These are phyloP conservation scores for Noctilio leporinus DNA, from an alignment of 2,113 vertebrate genomes.

Conservation along the genomic window DNA sequence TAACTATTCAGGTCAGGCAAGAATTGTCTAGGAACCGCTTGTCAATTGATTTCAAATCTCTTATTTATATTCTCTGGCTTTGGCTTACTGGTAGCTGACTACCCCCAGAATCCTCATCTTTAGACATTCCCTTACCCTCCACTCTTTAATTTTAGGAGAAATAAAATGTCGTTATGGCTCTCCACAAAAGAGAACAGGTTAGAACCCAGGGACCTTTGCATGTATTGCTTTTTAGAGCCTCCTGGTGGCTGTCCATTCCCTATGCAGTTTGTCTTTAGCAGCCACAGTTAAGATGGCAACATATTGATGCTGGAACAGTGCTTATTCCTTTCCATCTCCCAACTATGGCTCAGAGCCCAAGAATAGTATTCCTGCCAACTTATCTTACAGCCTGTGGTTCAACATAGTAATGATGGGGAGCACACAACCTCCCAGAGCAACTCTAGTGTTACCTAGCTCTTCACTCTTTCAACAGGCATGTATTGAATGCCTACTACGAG, in stretches of 20 bases:
- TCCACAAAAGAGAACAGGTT: neutral
- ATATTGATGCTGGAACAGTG: neutral
- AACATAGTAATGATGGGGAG: neutral
- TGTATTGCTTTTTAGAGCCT: neutral
- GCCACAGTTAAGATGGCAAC: neutral
- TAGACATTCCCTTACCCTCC: neutral
- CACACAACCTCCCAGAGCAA: neutral
- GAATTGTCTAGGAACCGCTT: neutral
- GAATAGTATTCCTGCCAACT: neutral
- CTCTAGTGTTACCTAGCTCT: neutral
- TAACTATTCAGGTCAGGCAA: neutral
- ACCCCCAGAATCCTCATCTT: neutral
- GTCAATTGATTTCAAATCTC: neutral
- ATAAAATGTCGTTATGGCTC: neutral
- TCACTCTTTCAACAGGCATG: neutral
- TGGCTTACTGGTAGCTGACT: neutral
- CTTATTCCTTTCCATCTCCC: neutral
- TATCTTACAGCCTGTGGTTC: neutral
- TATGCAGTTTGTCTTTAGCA: neutral
- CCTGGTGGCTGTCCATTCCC: neutral
- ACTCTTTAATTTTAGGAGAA: constrained; percentile 9
- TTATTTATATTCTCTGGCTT: neutral
- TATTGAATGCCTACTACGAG: neutral
- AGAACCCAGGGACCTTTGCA: neutral
- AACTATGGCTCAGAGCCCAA: neutral